Percentiles rank a stretch among this genome's conserved stretches.
These are phyloP conservation scores for Pseudachorutes palmiensis DNA, from an alignment of 1,140 invertebrate species.

Conservation along the genomic window DNA sequence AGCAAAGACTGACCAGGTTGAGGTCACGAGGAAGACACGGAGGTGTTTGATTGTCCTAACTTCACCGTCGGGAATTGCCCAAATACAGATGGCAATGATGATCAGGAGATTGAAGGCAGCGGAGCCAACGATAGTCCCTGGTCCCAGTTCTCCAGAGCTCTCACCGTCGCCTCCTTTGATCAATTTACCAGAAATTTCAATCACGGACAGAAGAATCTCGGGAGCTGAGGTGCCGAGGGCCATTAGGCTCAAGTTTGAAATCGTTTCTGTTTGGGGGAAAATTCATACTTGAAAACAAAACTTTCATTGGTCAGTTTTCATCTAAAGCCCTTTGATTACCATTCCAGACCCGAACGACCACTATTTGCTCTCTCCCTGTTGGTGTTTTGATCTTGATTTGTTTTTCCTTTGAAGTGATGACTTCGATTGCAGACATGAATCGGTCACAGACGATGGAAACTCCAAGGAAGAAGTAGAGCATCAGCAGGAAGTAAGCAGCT, in stretches of 20 bases:
- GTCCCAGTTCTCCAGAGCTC: conserved; percentile 51
- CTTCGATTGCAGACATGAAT: conserved; percentile 57
- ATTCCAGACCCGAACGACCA: conserved; percentile 57
- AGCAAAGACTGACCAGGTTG: conserved; percentile 94
- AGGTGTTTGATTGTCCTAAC: conserved; percentile 64
- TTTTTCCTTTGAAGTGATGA: conserved; percentile 54
- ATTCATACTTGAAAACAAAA: not conserved
- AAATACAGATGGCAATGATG: conserved; percentile 53
- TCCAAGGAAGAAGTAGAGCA: conserved; percentile 51
- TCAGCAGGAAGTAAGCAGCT: conserved; percentile 47
- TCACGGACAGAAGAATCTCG: conserved; percentile 55
- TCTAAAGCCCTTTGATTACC: not conserved
- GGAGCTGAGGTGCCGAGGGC: conserved; percentile 57
- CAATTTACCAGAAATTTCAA: conserved; percentile 51
- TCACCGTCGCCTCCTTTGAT: conserved; percentile 37
- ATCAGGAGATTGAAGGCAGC: conserved; percentile 56
- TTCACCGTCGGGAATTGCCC: conserved; percentile 47
- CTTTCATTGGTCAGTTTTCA: not conserved
- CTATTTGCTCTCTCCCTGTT: not conserved
- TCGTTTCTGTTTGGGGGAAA: conserved; percentile 32
- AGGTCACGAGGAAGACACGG: conserved; percentile 93
- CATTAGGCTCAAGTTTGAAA: conserved; percentile 59
- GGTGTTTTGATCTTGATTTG: conserved; percentile 41
- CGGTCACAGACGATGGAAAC: conserved; percentile 53
- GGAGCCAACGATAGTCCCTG: conserved; percentile 56